Conservation (phyloP, 2,888 invertebrate genomes). For the Hemithea aestivaria region DNA sequence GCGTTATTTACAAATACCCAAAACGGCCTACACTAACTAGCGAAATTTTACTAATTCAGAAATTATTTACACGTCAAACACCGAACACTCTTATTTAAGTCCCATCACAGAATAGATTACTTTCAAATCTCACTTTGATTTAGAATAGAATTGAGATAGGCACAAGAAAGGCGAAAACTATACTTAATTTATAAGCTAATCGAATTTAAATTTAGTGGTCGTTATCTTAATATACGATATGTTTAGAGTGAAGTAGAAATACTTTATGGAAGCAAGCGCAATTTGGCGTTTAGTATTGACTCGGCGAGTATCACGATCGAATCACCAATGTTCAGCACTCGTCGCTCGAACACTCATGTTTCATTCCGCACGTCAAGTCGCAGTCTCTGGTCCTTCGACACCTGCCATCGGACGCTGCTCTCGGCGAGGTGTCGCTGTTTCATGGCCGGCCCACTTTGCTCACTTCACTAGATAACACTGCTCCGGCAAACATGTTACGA, state of each 20-base stretch:
- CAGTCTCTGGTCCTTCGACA: conserved; percentile 73
- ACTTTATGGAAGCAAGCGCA: conserved; percentile 74
- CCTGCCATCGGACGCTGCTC: conserved; percentile 69
- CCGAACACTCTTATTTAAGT: conserved; percentile 54
- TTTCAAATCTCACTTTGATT: conserved; percentile 58
- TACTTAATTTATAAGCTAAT: conserved; percentile 51
- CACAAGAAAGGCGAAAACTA: conserved; percentile 72
- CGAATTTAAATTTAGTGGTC: conserved; percentile 52
- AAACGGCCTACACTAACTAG: conserved; percentile 47
- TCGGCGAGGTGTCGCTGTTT: conserved; percentile 61
- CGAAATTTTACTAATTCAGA: conserved; percentile 31
- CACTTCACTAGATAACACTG: conserved; percentile 68
- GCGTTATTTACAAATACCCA: conserved; percentile 29
- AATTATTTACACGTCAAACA: conserved; percentile 53
- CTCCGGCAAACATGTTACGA: conserved; percentile 54
- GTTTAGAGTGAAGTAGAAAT: conserved; percentile 64
- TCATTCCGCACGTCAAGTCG: conserved; percentile 73
- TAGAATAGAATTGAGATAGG: conserved; percentile 68
- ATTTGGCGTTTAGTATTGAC: conserved; percentile 63
- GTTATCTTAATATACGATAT: conserved; percentile 68
- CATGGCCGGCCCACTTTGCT: conserved; percentile 75
- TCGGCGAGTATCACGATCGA: conserved; percentile 35
- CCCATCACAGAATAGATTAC: conserved; percentile 64
- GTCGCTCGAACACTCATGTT: conserved; percentile 58
- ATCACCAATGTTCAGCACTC: conserved; percentile 26